phyloP scores from a whole-genome alignment of 2,888 invertebrate species.

The Drosophila pseudotalamancana region DNA sequence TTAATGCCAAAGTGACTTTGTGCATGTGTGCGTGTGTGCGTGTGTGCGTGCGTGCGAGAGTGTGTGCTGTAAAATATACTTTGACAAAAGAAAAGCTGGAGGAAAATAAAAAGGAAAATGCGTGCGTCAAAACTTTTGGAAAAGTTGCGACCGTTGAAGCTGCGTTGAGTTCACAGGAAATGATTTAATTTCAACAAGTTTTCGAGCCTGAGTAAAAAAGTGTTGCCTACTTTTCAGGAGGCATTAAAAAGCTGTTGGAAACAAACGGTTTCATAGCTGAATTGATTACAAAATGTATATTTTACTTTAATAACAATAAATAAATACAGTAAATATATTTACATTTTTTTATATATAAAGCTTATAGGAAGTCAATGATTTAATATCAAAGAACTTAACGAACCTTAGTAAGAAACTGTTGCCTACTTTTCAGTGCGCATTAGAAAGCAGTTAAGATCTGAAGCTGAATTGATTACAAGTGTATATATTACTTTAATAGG shows the following conservation, averaged over 20 bases:
- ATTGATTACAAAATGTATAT: background rate
- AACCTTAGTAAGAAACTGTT: too few relatives aligned
- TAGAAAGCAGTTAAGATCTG: too few relatives aligned
- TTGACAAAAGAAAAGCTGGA: constrained; percentile 40
- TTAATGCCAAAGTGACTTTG: constrained; percentile 63
- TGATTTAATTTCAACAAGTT: constrained; percentile 67
- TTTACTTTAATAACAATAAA: too few relatives aligned
- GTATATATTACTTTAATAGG: too few relatives aligned
- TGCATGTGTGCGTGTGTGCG: background rate
- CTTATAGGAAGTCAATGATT: too few relatives aligned
- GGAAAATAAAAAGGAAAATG: constrained; percentile 32
- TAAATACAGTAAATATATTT: too few relatives aligned
- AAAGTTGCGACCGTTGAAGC: constrained; percentile 54
- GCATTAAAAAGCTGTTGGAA: background rate
- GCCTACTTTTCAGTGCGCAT: too few relatives aligned
- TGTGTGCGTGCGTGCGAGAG: background rate
- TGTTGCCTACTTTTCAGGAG: constrained; percentile 32
- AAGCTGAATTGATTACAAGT: too few relatives aligned
- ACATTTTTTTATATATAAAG: too few relatives aligned
- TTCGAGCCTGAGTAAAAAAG: constrained; percentile 3
- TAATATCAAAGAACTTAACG: too few relatives aligned
- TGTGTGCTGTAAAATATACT: constrained; percentile 56
- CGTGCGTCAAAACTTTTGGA: constrained; percentile 59
- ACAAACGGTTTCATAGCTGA: background rate
- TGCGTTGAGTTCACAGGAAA: constrained; percentile 49